These are phyloP conservation scores for Hepsetus odoe DNA, from an alignment of 2,113 vertebrate genomes.

Conservation along the genomic window DNA sequence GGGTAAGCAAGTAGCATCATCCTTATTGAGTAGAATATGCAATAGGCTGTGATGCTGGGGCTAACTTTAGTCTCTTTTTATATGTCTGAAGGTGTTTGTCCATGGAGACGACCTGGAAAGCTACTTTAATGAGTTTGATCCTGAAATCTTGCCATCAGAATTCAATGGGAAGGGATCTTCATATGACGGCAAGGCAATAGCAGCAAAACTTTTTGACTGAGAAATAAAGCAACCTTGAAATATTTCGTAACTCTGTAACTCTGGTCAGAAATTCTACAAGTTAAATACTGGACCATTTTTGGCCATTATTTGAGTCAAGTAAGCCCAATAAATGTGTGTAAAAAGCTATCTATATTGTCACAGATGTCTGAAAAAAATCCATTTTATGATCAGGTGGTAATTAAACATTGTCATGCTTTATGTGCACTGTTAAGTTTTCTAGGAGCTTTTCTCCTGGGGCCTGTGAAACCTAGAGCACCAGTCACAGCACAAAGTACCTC, in stretches of 20 bases:
- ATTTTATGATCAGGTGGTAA: not conserved
- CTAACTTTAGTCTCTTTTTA: not conserved
- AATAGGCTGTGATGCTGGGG: not conserved
- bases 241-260: not conserved
- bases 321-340: too few relatives aligned
- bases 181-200: conserved; percentile 85
- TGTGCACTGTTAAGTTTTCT: not conserved
- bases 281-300: too few relatives aligned
- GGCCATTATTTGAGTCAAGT: too few relatives aligned
- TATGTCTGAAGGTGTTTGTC: conserved; percentile 84
- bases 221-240: conserved; percentile 56
- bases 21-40: not conserved
- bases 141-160: conserved; percentile 88
- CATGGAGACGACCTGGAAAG: conserved; percentile 90
- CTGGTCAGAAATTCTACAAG: too few relatives aligned
- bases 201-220: conserved; percentile 85
- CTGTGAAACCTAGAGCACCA: not conserved
- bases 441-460: not conserved
- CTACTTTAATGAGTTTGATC: conserved; percentile 92
- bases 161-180: conserved; percentile 88
- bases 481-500: not conserved
- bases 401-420: not conserved
- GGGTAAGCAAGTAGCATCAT: conserved; percentile 78
- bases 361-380: too few relatives aligned
- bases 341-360: too few relatives aligned